Percentiles rank a stretch among this genome's conserved stretches.
phyloP scores from a whole-genome alignment of 2,113 vertebrate genomes.

The Lophotis ruficrista region DNA sequence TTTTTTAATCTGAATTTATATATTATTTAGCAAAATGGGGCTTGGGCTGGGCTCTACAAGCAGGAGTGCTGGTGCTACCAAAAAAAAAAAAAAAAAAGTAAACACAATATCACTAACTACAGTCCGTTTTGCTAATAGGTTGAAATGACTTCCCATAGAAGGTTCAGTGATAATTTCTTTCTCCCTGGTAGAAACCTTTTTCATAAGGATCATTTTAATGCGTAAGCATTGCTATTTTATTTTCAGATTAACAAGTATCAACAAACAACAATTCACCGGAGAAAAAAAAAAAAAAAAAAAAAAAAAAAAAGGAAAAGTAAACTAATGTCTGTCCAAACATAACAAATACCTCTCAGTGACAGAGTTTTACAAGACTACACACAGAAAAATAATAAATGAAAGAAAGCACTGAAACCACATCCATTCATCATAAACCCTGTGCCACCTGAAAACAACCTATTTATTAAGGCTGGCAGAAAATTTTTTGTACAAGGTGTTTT shows the following conservation, averaged over 20 bases:
- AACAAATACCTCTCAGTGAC: background rate
- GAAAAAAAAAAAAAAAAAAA: background rate
- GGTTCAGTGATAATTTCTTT: background rate
- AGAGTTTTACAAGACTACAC: background rate
- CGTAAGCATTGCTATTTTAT: background rate
- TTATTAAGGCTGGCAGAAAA: background rate
- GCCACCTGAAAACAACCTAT: background rate
- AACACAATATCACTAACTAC: background rate
- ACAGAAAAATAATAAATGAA: constrained; percentile 5
- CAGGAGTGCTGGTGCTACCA: background rate
- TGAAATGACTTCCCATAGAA: background rate
- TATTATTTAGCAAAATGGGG: background rate
- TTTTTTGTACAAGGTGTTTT: background rate
- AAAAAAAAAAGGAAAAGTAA: background rate
- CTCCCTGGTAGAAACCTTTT: background rate
- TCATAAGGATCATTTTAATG: background rate
- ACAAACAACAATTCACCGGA: background rate
- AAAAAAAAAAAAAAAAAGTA: background rate
- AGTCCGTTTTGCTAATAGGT: background rate
- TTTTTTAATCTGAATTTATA: background rate
- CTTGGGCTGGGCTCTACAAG: background rate
- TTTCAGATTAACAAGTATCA: background rate
- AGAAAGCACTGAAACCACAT: background rate
- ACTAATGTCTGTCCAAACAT: background rate
- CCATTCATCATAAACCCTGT: background rate